These are phyloP conservation scores for Butorides virescens DNA, from an alignment of 2,113 vertebrate species.

Conservation along the genomic window DNA sequence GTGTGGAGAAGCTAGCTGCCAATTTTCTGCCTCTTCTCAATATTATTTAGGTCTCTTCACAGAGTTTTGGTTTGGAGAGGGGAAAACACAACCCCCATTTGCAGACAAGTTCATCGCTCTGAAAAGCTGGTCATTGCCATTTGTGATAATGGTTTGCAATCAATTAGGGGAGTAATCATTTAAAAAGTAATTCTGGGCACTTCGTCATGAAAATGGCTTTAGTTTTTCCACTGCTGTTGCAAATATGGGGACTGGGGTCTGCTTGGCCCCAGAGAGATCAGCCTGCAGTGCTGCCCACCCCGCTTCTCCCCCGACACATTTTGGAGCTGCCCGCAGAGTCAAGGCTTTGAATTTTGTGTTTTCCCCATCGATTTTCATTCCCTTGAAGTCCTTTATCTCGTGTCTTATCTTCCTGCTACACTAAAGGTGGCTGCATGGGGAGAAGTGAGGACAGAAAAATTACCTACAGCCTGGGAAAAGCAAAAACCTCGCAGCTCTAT, in stretches of 20 bases:
- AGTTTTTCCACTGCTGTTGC: not conserved
- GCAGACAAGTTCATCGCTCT: rapidly evolving
- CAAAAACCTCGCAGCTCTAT: not conserved
- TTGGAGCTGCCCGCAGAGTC: rapidly evolving
- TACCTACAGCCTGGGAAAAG: not conserved
- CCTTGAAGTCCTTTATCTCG: not conserved
- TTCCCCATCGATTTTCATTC: not conserved
- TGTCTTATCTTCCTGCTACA: rapidly evolving
- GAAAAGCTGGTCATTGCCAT: rapidly evolving
- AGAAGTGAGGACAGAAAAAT: not conserved
- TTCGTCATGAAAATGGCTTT: rapidly evolving
- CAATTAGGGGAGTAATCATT: not conserved
- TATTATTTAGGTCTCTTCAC: not conserved
- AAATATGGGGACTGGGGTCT: not conserved
- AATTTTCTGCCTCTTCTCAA: not conserved
- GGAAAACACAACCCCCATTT: not conserved
- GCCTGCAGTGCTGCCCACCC: not conserved
- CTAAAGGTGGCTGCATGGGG: not conserved
- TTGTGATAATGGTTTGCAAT: not conserved
- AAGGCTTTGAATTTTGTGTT: not conserved
- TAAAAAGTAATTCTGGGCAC: not conserved
- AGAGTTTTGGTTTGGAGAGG: not conserved
- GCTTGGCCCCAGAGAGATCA: not conserved
- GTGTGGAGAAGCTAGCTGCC: not conserved
- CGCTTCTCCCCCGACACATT: rapidly evolving